Percentiles rank a stretch among this genome's conserved stretches.
phyloP scores from a whole-genome alignment of 1,140 invertebrate species.

The Zaprionus nigranus region DNA sequence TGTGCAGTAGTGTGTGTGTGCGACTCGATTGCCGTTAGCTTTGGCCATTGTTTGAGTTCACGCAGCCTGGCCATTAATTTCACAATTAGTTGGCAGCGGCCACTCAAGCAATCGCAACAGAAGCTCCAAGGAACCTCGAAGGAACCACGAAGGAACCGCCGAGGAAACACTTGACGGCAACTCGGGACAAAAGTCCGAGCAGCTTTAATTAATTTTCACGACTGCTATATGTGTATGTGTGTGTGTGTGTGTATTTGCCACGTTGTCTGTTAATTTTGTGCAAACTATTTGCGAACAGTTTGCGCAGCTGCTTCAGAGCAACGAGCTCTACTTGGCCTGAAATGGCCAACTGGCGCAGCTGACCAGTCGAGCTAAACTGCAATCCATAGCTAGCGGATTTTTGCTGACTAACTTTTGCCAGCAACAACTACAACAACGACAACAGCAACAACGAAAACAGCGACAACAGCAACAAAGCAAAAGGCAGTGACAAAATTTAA shows the following conservation, averaged over 20 bases:
- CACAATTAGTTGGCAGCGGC: conserved; percentile 65
- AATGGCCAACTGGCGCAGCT: conserved; percentile 50
- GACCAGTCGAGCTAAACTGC: neutral
- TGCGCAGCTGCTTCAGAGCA: conserved; percentile 19
- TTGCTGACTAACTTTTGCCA: conserved; percentile 72
- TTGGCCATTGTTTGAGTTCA: conserved; percentile 77
- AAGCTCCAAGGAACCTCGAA: neutral
- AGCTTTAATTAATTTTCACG: conserved; percentile 70
- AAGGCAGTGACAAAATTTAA: conserved; percentile 61
- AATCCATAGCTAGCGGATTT: conserved; percentile 40
- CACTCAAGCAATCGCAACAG: neutral
- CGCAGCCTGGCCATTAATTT: conserved; percentile 76
- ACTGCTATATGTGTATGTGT: conserved; percentile 13
- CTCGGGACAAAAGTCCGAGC: conserved; percentile 39
- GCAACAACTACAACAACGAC: neutral
- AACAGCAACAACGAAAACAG: neutral
- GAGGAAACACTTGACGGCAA: conserved; percentile 35
- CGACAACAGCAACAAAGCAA: conserved; percentile 2
- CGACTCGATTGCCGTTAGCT: conserved; percentile 69
- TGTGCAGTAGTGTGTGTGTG: conserved; percentile 4
- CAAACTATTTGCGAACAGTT: conserved; percentile 51
- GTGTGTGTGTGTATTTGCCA: conserved; percentile 11
- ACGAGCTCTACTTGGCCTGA: conserved; percentile 3
- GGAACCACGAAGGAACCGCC: neutral
- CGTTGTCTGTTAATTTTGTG: conserved; percentile 49